phyloP scores from a whole-genome alignment of 2,797 vertebrate species.

The Bradypodion pumilum region DNA sequence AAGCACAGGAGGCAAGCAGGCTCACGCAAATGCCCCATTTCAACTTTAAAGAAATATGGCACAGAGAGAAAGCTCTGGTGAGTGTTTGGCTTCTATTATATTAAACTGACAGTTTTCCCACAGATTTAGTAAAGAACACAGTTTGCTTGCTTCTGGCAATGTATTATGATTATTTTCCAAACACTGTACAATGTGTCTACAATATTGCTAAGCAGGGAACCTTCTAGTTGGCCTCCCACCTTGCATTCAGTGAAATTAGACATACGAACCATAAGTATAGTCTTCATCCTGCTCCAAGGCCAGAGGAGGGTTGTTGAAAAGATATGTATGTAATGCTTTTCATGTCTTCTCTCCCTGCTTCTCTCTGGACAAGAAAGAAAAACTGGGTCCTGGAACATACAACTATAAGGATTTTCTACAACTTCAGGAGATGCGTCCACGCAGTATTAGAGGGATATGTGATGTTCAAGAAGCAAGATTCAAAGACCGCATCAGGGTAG shows the following conservation, averaged over 20 bases:
- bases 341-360: not conserved
- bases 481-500: constrained; percentile 55
- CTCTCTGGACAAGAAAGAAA: constrained; percentile 59
- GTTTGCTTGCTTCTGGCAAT: not conserved
- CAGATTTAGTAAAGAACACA: not conserved
- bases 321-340: not conserved
- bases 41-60: constrained; percentile 63
- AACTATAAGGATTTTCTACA: constrained; percentile 72
- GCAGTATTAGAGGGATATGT: constrained; percentile 71
- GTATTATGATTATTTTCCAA: not conserved
- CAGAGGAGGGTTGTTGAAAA: not conserved
- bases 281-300: not conserved
- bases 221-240: not conserved
- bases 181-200: no score
- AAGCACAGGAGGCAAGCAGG: constrained; percentile 41
- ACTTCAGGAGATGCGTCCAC: constrained; percentile 62
- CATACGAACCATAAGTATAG: not conserved
- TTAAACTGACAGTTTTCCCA: not conserved
- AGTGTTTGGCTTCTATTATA: constrained; percentile 22
- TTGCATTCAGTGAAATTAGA: not conserved
- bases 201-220: not conserved
- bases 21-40: constrained; percentile 69
- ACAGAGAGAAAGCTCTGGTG: constrained; percentile 67
- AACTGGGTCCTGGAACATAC: constrained; percentile 74
- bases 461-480: constrained; percentile 70